Conservation (phyloP, 2,888 invertebrate species). For the Diploptera punctata region DNA sequence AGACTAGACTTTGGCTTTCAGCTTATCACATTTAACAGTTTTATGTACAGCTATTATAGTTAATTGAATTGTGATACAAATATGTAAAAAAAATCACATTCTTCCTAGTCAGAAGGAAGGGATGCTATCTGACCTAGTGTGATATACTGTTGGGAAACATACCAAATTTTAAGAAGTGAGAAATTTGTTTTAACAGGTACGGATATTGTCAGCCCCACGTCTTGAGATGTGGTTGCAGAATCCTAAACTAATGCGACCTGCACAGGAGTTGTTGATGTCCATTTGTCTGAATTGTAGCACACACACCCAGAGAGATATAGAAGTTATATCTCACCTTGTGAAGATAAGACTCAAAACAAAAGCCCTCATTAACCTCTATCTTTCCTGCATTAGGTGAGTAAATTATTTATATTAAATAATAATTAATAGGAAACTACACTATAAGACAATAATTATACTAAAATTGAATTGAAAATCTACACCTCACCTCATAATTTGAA, state of each 20-base stretch:
- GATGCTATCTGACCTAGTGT: not conserved
- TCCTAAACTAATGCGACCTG: slow-evolving; percentile 90
- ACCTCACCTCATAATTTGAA: too few species aligned
- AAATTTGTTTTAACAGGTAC: slow-evolving; percentile 60
- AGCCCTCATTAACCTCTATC: slow-evolving; percentile 86
- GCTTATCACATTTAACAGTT: too few species aligned
- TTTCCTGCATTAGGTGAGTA: slow-evolving; percentile 74
- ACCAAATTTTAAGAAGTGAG: too few species aligned
- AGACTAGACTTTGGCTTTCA: too few species aligned
- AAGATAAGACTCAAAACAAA: slow-evolving; percentile 94
- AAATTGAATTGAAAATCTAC: too few species aligned
- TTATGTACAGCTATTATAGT: too few species aligned
- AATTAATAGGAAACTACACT: too few species aligned
- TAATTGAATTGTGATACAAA: too few species aligned
- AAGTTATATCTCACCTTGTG: slow-evolving; percentile 83
- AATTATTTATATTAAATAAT: not conserved
- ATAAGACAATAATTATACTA: too few species aligned
- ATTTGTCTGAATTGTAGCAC: slow-evolving; percentile 90
- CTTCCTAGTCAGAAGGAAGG: not conserved
- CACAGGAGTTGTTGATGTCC: slow-evolving; percentile 89
- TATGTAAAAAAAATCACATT: not conserved
- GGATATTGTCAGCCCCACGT: slow-evolving; percentile 78
- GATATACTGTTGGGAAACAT: too few species aligned
- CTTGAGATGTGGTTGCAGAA: slow-evolving; percentile 96
- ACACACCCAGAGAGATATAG: slow-evolving; percentile 69